Evolutionary conservation across 2,113 vertebrate species (phyloP).

Genomic region (human (Homo sapiens)): DNA sequence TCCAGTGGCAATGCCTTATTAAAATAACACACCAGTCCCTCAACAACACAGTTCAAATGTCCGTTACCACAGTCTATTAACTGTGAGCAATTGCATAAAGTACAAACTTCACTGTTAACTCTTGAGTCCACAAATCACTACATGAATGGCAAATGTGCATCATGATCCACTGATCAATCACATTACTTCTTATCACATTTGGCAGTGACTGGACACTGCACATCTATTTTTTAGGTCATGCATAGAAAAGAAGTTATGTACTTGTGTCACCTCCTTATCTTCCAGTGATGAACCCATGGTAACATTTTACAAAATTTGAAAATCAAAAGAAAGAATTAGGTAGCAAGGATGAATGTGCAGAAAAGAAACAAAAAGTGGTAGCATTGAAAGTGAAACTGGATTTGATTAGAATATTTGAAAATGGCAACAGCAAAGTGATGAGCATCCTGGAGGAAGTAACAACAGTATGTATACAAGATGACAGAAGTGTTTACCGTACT

Average conservation of each 20-base stretch:
- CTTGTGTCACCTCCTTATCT: neutral
- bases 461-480: too few relatives aligned
- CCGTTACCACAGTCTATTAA: neutral
- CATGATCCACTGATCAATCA: neutral
- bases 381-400: neutral
- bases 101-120: neutral
- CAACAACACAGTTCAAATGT: neutral
- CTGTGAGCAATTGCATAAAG: neutral
- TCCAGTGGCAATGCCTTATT: neutral
- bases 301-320: neutral
- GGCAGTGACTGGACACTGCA: neutral
- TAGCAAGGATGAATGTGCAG: neutral
- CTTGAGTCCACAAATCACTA: neutral
- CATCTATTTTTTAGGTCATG: neutral
- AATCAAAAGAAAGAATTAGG: neutral
- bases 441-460: neutral
- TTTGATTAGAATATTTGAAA: neutral
- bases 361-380: neutral
- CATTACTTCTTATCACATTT: neutral
- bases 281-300: neutral
- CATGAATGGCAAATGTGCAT: neutral
- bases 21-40: neutral
- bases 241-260: neutral
- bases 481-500: neutral
- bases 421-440: neutral